phyloP scores from a whole-genome alignment of 2,797 vertebrate species.

The Gephyroberyx darwinii region DNA sequence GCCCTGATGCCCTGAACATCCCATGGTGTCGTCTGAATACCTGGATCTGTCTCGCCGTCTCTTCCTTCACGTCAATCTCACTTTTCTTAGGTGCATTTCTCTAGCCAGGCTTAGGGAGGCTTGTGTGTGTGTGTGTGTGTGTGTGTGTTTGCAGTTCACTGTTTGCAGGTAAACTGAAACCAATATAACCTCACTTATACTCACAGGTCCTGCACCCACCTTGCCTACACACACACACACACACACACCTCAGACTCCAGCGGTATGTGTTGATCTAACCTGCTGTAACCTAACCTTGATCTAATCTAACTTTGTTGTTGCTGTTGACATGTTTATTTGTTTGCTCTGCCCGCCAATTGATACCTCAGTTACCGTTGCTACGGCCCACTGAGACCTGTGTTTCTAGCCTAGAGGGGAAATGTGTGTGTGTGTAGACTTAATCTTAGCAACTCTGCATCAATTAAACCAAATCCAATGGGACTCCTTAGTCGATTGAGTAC shows the following conservation, averaged over 20 bases:
- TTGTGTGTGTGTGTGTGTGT: background rate
- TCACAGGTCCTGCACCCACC: constrained; percentile 5
- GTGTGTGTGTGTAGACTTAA: background rate
- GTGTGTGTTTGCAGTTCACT: constrained; percentile 25
- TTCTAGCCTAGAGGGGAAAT: background rate
- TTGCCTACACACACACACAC: constrained; percentile 21
- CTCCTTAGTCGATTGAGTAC: constrained; percentile 34
- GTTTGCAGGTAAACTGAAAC: constrained; percentile 16
- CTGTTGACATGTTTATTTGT: constrained; percentile 54
- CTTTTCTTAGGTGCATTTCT: constrained; percentile 3
- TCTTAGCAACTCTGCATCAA: too few species aligned
- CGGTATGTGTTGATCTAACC: constrained; percentile 50
- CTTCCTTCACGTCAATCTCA: background rate
- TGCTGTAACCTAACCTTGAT: too few species aligned
- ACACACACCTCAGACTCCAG: constrained; percentile 44
- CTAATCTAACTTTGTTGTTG: constrained; percentile 57
- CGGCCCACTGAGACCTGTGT: constrained; percentile 26
- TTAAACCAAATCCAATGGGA: constrained; percentile 1
- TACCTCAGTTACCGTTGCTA: constrained; percentile 23
- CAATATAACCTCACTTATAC: constrained; percentile 11
- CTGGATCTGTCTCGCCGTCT: background rate
- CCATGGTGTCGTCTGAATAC: background rate
- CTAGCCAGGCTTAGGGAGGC: background rate
- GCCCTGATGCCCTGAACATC: too few species aligned
- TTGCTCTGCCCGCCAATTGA: constrained; percentile 37